Conservation (phyloP, 2,113 vertebrate species). For the Panthera tigris region DNA sequence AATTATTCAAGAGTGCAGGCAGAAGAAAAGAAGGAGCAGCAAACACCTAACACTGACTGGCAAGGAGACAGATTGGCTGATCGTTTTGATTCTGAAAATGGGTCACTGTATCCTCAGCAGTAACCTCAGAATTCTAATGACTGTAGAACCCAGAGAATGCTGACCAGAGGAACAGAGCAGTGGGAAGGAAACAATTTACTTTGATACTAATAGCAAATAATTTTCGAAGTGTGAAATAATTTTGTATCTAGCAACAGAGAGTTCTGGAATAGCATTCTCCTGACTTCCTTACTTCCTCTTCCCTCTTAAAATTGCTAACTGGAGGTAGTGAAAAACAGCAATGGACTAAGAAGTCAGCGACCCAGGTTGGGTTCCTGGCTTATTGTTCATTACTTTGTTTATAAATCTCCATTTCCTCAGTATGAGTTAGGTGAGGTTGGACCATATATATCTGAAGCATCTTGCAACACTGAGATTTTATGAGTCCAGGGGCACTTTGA, state of each 20-base stretch:
- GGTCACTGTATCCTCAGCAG: conserved; percentile 64
- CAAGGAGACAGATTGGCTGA: conserved; percentile 57
- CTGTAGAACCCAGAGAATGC: not conserved
- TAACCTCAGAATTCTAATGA: conserved; percentile 60
- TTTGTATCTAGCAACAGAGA: not conserved
- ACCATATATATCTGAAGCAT: not conserved
- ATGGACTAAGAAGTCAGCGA: not conserved
- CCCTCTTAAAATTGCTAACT: not conserved
- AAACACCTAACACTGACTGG: conserved; percentile 67
- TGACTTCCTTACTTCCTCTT: not conserved
- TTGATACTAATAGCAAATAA: not conserved
- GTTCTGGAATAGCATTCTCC: not conserved
- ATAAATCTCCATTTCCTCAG: not conserved
- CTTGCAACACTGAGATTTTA: not conserved
- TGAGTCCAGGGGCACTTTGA: not conserved
- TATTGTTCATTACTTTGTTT: not conserved
- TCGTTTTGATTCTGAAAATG: conserved; percentile 69
- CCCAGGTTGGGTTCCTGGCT: not conserved
- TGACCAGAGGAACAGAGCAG: not conserved
- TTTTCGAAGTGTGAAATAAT: not conserved
- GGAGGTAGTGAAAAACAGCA: not conserved
- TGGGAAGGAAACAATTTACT: not conserved
- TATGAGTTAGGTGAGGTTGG: not conserved
- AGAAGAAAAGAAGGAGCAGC: not conserved
- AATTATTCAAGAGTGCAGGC: conserved; percentile 57